Conservation (phyloP, 2,113 vertebrate genomes). For the Apteryx mantelli region DNA sequence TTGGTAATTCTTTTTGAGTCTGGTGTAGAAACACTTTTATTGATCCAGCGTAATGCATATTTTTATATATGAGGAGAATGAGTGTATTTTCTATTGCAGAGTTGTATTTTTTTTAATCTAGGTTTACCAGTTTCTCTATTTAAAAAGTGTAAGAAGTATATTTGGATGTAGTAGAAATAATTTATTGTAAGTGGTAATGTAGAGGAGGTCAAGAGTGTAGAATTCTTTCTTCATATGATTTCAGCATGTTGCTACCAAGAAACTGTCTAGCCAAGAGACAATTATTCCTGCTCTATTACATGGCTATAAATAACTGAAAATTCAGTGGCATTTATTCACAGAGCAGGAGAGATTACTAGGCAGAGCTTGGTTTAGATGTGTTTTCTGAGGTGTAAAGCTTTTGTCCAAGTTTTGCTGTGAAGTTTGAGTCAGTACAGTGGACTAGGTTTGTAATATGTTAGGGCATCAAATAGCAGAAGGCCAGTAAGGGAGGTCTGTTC, state of each 20-base stretch:
- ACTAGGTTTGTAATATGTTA: not conserved
- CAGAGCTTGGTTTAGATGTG: not conserved
- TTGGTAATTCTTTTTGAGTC: not conserved
- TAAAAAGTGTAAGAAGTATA: not conserved
- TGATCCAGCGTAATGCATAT: fast-evolving
- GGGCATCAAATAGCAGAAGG: not conserved
- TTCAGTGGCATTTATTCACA: not conserved
- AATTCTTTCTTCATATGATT: not conserved
- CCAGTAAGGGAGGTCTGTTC: not conserved
- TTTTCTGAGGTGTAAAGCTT: not conserved
- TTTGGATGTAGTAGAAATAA: not conserved
- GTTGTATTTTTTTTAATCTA: not conserved
- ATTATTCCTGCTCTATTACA: not conserved
- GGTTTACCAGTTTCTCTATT: not conserved
- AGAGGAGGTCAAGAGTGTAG: not conserved
- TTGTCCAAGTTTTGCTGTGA: not conserved
- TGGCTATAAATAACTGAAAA: not conserved
- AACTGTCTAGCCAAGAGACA: not conserved
- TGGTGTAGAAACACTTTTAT: not conserved
- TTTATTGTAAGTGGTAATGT: not conserved
- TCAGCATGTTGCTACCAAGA: not conserved
- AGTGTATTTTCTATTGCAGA: not conserved
- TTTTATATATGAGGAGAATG: not conserved
- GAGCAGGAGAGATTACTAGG: not conserved
- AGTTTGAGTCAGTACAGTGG: not conserved